Conservation (phyloP, 2,797 vertebrate species). For the Heterohyrax brucei region DNA sequence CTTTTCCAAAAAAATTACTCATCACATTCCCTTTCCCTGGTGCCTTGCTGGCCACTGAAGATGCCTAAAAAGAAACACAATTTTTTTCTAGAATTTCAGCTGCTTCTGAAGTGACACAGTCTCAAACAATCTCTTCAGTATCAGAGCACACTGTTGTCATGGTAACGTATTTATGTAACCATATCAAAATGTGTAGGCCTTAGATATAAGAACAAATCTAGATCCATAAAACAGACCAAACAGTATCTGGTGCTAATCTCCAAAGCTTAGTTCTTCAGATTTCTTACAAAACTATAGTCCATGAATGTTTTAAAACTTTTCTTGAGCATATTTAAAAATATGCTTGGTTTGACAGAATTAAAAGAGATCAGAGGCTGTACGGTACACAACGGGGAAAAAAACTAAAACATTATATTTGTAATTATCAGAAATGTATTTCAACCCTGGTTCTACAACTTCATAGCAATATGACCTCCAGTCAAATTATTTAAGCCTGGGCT, state of each 20-base stretch:
- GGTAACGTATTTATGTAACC: background rate
- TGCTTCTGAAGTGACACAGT: slow-evolving; percentile 35
- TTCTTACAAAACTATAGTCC: slow-evolving; percentile 59
- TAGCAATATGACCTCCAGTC: background rate
- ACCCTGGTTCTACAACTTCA: slow-evolving; percentile 3
- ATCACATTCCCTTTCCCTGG: slow-evolving; percentile 90
- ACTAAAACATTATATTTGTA: slow-evolving; percentile 36
- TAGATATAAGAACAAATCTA: slow-evolving; percentile 62
- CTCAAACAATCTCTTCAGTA: slow-evolving; percentile 1
- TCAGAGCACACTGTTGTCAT: background rate
- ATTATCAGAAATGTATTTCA: slow-evolving; percentile 3
- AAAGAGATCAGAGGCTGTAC: slow-evolving; percentile 48
- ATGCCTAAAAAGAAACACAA: slow-evolving; percentile 90
- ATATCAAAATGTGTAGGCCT: background rate
- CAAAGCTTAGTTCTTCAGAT: slow-evolving; percentile 56
- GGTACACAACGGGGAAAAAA: background rate
- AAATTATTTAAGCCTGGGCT: slow-evolving; percentile 13
- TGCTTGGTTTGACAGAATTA: slow-evolving; percentile 75
- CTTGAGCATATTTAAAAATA: slow-evolving; percentile 65
- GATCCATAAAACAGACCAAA: slow-evolving; percentile 14
- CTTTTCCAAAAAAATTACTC: slow-evolving; percentile 96
- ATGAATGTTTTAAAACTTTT: slow-evolving; percentile 26
- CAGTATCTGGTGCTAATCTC: background rate
- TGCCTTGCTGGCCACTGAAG: slow-evolving; percentile 91
- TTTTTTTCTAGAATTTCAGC: slow-evolving; percentile 1